Evolutionary conservation across 2,888 invertebrate genomes (phyloP).

Genomic region (Eupithecia subumbrata): DNA sequence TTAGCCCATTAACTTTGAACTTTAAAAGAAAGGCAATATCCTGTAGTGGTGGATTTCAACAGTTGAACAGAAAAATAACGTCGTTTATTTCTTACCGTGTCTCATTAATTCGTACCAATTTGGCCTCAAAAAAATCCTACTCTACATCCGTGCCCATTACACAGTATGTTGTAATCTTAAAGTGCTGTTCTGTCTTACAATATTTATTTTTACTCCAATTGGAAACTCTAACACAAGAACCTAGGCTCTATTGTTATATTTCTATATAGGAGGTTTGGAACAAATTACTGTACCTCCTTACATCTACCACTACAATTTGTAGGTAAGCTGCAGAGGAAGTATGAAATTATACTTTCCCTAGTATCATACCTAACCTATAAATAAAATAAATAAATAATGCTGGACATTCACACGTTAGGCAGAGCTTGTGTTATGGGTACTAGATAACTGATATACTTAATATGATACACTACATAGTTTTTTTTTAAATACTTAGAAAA

Average conservation of each 20-base stretch:
- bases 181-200: neutral
- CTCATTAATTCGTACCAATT: neutral
- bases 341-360: neutral
- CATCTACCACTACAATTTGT: neutral
- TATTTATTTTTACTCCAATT: neutral
- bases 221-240: neutral
- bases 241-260: constrained; percentile 1
- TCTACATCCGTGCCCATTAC: neutral
- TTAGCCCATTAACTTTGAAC: constrained; percentile 13
- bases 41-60: neutral
- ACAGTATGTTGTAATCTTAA: neutral
- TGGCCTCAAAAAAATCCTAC: neutral
- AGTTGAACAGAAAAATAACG: neutral
- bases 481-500: too few species aligned
- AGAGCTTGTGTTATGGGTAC: too few species aligned
- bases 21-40: constrained; percentile 3
- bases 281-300: neutral
- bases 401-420: too few species aligned
- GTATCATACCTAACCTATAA: neutral
- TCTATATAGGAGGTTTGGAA: neutral
- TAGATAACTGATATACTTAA: too few species aligned
- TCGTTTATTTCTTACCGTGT: neutral
- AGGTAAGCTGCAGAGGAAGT: neutral
- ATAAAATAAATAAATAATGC: too few species aligned
- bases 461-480: too few species aligned